Evolutionary conservation across 2,888 invertebrate genomes (phyloP), one percentile per base, ranked within the genome.

Genomic region (Xestobium rufovillosum): DNA sequence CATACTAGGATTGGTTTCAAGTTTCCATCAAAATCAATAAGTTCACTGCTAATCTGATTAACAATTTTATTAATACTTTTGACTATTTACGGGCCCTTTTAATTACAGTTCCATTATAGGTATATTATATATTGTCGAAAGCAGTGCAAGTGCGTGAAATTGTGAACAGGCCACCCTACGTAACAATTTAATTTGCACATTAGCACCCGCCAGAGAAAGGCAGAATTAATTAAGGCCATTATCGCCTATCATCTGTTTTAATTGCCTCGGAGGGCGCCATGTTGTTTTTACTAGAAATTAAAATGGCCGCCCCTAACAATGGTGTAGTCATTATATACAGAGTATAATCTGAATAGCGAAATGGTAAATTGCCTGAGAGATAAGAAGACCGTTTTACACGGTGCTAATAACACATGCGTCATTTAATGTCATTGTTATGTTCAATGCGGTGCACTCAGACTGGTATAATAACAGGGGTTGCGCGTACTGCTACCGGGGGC

Each of bases 201-300:
- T 66, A 66, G 63, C 62, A 55, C 56, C 62, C 62, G 62, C 59
- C 63, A 60, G 64, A 65, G 65, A 66, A 65, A 66, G 65, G 60
- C 61, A 60, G 65, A 67, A 67, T 67, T 67, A 67, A 67, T 67
- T 67, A 67, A 67, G 60, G 64, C 65, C 57, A 66, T 67, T 66
- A 67, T 67, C 67, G 65, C 64, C 66, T 64, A 65, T 67, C 67
- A 67, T 66, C 67, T 65, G 67, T 63, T 67, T 67, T 66, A 67
- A 67, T 67, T 67, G 67, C 67, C 63, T 62, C 49, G 55, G 56
- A 57, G 63, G 56, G 61, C 63, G 65, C 65, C 65, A 65, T 65
- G 65, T 66, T 66, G 66, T 66, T 66, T 65, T 66, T 65, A 61
- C 61, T 60, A 56, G 64, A 63, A 64, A 66, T 65, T 65, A 66